A percentile compares a stretch with the other conserved stretches of the same genome.
Evolutionary conservation across 2,797 vertebrate genomes (phyloP).

Genomic region (Poecile montanus): DNA sequence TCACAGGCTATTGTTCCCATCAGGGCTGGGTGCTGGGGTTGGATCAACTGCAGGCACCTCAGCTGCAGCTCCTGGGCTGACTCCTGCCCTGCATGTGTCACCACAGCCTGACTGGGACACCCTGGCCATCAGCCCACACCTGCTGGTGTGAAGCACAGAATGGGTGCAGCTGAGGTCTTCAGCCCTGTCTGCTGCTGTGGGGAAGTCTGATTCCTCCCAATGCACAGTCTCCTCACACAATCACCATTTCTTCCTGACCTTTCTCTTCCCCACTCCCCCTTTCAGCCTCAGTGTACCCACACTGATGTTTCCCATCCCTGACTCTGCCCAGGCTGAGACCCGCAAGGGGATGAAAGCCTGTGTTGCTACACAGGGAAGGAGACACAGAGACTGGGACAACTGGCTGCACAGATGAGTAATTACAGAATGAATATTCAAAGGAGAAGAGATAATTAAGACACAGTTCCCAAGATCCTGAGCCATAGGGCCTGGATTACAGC

Average conservation of each 20-base stretch:
- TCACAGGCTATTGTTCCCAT: not conserved
- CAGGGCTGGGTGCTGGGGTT: fast-evolving
- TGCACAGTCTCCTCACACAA: not conserved
- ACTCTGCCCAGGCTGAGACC: not conserved
- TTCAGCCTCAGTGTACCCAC: not conserved
- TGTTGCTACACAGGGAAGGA: not conserved
- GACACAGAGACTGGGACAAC: not conserved
- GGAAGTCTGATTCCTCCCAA: not conserved
- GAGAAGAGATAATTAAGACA: not conserved
- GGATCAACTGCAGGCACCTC: not conserved
- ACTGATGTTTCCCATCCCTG: not conserved
- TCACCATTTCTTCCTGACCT: not conserved
- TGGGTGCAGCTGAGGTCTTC: not conserved
- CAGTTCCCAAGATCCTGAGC: not conserved
- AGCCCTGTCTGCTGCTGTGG: not conserved
- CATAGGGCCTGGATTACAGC: not conserved
- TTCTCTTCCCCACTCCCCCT: not conserved
- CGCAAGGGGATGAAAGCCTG: fast-evolving
- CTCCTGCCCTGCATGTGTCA: not conserved
- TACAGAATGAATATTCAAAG: not conserved
- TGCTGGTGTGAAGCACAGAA: not conserved
- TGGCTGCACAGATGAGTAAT: not conserved
- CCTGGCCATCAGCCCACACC: not conserved
- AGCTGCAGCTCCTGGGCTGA: not conserved
- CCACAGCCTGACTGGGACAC: not conserved